Conservation (phyloP, 2,888 invertebrate genomes). For the Artemia sp. region DNA sequence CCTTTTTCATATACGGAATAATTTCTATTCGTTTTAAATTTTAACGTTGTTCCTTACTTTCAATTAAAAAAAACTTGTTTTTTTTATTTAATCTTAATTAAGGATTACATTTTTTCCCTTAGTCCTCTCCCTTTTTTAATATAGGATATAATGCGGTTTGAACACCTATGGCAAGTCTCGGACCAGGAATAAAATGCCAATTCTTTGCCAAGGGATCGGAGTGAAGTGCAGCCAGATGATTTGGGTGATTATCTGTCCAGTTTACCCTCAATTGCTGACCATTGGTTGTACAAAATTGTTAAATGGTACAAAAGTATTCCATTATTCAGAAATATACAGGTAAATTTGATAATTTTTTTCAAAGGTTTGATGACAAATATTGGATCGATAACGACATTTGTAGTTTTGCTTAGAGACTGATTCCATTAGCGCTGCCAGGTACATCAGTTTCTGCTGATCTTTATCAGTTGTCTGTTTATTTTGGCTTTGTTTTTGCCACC, state of each 20-base stretch:
- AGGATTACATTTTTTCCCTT: background rate
- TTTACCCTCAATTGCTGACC: conserved; percentile 83
- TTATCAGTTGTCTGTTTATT: no score
- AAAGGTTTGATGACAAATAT: no score
- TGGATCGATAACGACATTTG: no score
- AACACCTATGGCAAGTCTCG: conserved; percentile 85
- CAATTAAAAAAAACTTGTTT: no score
- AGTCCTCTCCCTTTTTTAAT: conserved; percentile 26
- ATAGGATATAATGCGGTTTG: conserved; percentile 88
- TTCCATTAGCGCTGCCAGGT: no score
- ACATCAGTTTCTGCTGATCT: no score
- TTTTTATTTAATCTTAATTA: no score
- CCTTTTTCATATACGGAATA: no score
- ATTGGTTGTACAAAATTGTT: conserved; percentile 86
- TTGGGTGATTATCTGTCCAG: conserved; percentile 72
- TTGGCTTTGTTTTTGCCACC: no score
- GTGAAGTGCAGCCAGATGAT: conserved; percentile 37
- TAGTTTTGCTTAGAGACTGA: no score
- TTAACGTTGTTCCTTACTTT: no score
- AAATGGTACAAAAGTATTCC: conserved; percentile 97
- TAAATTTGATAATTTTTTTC: conserved; percentile 34
- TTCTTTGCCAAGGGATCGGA: conserved; percentile 31
- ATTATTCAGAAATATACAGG: conserved; percentile 85
- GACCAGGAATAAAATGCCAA: conserved; percentile 46
- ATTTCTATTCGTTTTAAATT: no score